phyloP scores from a whole-genome alignment of 2,113 vertebrate species.

The Notechis scutatus region DNA sequence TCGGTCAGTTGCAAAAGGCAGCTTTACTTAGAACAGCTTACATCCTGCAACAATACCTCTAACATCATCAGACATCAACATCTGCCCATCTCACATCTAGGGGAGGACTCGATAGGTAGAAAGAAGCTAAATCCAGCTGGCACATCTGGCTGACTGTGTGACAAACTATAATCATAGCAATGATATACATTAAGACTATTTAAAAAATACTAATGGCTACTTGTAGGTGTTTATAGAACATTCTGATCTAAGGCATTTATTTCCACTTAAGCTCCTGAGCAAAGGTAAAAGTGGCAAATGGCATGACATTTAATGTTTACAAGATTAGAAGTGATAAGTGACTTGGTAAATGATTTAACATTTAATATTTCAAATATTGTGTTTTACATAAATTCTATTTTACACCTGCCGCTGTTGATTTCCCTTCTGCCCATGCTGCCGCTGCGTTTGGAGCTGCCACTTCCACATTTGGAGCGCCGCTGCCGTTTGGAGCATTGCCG shows the following conservation, averaged over 20 bases:
- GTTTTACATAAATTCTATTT: constrained; percentile 5
- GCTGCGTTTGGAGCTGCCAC: too few relatives aligned
- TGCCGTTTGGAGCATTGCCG: too few relatives aligned
- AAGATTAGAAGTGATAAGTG: constrained; percentile 19
- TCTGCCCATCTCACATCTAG: not conserved
- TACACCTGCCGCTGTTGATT: not conserved
- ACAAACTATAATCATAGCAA: not conserved
- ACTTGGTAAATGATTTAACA: constrained; percentile 5
- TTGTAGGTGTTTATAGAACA: not conserved
- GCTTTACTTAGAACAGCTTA: not conserved
- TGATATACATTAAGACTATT: not conserved
- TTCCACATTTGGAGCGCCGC: too few relatives aligned
- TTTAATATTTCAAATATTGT: constrained; percentile 32
- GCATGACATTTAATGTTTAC: constrained; percentile 14
- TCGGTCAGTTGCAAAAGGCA: not conserved
- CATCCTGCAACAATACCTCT: not conserved
- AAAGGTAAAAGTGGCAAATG: constrained; percentile 19
- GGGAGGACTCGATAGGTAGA: not conserved
- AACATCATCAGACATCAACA: not conserved
- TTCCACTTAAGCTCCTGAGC: not conserved
- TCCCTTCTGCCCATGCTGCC: too few relatives aligned
- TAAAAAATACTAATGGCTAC: not conserved
- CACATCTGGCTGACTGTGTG: not conserved
- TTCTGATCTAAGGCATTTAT: not conserved
- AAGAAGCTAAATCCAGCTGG: not conserved